Evolutionary conservation across 2,888 invertebrate genomes (phyloP).

Genomic region (Rhogogaster chlorosoma): DNA sequence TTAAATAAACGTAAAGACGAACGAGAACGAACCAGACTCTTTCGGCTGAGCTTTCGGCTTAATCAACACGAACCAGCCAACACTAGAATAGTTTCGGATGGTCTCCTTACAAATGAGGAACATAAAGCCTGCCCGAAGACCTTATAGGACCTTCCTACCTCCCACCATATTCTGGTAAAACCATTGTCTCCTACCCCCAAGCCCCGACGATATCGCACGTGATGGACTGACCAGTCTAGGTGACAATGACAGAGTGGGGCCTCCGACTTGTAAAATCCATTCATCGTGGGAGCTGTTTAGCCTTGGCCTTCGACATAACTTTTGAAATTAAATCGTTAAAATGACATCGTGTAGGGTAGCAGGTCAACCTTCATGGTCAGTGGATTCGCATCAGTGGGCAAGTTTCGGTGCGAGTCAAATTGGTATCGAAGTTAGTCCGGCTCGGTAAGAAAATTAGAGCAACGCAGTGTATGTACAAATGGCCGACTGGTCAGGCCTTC

Average conservation of each 20-base stretch:
- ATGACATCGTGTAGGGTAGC: neutral
- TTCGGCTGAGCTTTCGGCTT: neutral
- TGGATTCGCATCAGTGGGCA: neutral
- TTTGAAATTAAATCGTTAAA: neutral
- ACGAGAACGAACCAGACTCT: constrained; percentile 1
- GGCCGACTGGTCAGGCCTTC: constrained; percentile 55
- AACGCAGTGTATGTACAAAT: constrained; percentile 55
- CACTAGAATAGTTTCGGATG: constrained; percentile 62
- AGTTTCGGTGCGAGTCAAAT: constrained; percentile 4
- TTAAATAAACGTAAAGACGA: neutral
- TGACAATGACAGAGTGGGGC: neutral
- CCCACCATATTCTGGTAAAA: constrained; percentile 62
- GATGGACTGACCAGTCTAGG: neutral
- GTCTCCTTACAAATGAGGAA: constrained; percentile 69
- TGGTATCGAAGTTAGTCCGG: neutral
- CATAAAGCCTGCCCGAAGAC: constrained; percentile 63
- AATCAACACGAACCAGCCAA: neutral
- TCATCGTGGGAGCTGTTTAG: neutral
- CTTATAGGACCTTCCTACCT: constrained; percentile 67
- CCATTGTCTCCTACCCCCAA: constrained; percentile 61
- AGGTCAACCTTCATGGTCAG: neutral
- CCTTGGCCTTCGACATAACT: constrained; percentile 52
- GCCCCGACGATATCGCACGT: constrained; percentile 15
- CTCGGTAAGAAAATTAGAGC: constrained; percentile 45
- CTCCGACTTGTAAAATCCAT: constrained; percentile 21